Evolutionary conservation across 1,140 invertebrate genomes (phyloP), one percentile per base, ranked within the genome.

Genomic region (Solenopsis fugax): DNA sequence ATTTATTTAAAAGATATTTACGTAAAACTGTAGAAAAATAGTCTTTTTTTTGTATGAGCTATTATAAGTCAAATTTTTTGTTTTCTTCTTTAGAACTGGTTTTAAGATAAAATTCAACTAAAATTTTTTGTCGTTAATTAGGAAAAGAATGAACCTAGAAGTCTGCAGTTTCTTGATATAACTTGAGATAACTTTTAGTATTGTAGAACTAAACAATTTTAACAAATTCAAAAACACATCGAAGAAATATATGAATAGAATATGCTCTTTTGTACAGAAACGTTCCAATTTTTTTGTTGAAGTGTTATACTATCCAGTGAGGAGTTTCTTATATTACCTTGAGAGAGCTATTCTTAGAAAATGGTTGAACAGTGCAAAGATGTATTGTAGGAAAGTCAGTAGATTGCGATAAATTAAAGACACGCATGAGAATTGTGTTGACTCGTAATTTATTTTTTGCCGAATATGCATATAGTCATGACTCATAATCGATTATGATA

Each of bases 371-470:
- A 52, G 64, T 62, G 16, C 24, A 18, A 29, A 60, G 9, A 2
- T 7, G 16, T 1, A 24, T 3, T 45, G 34, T 4, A 37, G 9
- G 18, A 13, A 64, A 50, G 10, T 60, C 4, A 16, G 10, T 1
- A 9, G n/a, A 13, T n/a, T 60, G 13, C 34, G 34, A 76, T 76
- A 24, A 37, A 56, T 75, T 37, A 75, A 41, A 24, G 21, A 76
- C 0, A 75, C 9, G 6, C 6, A 13, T 21, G 37, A n/a, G 4
- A 76, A 18, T 24, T 58, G 9, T 58, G 1, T 41, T 75, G 0
- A 4, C 21, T 76, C 21, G 21, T 76, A 76, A 76, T 45, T 41
- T 76, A 76, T 60, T 76, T 76, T 5, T 24, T 24, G 29, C 1
- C 13, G 16, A 76, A 76, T 60, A 45, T 60, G 16, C 3, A 45